Base-by-base conservation (phyloP, 2,113 vertebrate species). In the Coreoperca whiteheadi region DNA sequence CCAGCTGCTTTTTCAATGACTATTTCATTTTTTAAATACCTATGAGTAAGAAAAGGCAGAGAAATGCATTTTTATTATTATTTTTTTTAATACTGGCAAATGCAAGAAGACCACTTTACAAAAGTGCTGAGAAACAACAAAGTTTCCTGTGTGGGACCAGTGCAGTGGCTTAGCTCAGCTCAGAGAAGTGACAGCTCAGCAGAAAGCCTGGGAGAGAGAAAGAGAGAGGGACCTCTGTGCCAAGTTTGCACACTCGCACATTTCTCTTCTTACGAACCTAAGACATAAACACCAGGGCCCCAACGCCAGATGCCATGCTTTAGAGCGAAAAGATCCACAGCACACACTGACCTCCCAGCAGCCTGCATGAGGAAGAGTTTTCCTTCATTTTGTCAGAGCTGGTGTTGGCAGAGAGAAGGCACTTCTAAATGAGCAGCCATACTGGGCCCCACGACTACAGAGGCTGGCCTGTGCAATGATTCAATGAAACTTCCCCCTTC, bases 101-200 rank as follows among this genome's bases (percentile, higher is more conserved):
- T 39, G 50, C 69, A 81, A 63, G 59, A 79, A 65, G 78, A 77
- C 79, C 74, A 87, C 88, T 85, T 86, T 64, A 57, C 15, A 83
- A 89, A 93, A 93, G 80, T 92, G 91, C 93, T 92, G 90, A 92
- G 86, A 79, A 81, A 93, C 71, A 76, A 87, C 79, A 89, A 86
- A 66, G 77, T 89, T 86, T 81, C 73, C 78, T 86, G 87, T 16
- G 37, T 75, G 78, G 56, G 83, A 73, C 84, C 84, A 84, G 84
- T 82, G 77, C 64, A 84, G 74, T 15, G 9, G 88, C 85, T 88
- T 71, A 83, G 90, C 83, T 92, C 87, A 89, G 91, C 90, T 87
- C 82, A 77, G 85, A 83, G 82, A 83, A 86, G 70, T 85, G 88
- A 88, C 74, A 87, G 74, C 89, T 92, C 90, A 91, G 90, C 91